A percentile compares a stretch with the other conserved stretches of the same genome.
phyloP scores from a whole-genome alignment of 2,113 vertebrate genomes.

The Larimichthys crocea region DNA sequence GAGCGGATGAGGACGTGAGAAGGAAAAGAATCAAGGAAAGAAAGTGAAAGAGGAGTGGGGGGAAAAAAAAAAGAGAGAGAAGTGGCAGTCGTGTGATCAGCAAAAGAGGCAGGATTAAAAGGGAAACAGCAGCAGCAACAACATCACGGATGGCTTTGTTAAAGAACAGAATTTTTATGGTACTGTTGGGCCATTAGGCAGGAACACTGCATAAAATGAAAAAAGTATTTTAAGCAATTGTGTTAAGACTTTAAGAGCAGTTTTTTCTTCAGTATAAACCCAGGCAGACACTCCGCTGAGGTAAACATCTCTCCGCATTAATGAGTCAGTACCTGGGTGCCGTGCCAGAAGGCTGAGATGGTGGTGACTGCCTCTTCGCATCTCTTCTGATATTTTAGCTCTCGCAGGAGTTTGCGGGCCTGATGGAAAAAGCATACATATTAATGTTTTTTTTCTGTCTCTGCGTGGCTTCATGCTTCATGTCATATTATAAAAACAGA shows the following conservation, averaged over 20 bases:
- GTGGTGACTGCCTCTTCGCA: conserved; percentile 94
- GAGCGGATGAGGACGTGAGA: conserved; percentile 64
- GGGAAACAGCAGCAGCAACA: conserved; percentile 40
- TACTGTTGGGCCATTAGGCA: conserved; percentile 26
- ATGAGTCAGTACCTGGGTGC: conserved; percentile 89
- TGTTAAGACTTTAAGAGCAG: conserved; percentile 24
- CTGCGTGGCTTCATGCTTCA: no score
- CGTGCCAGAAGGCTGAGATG: conserved; percentile 95
- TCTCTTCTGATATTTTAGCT: conserved; percentile 94
- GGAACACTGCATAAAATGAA: conserved; percentile 22
- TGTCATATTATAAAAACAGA: neutral
- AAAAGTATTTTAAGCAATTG: conserved; percentile 14
- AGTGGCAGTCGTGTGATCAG: conserved; percentile 63
- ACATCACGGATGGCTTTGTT: conserved; percentile 42
- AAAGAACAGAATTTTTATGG: conserved; percentile 33
- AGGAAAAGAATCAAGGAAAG: conserved; percentile 36
- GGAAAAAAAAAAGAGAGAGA: conserved; percentile 1
- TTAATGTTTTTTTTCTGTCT: neutral
- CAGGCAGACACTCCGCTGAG: neutral
- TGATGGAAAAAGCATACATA: conserved; percentile 58
- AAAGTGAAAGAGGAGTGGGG: conserved; percentile 31
- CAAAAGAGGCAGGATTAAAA: conserved; percentile 56
- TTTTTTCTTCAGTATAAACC: neutral
- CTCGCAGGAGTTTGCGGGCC: conserved; percentile 93
- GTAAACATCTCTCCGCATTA: conserved; percentile 10